phyloP scores from a whole-genome alignment of 2,113 vertebrate species.

The Siniperca knerii region DNA sequence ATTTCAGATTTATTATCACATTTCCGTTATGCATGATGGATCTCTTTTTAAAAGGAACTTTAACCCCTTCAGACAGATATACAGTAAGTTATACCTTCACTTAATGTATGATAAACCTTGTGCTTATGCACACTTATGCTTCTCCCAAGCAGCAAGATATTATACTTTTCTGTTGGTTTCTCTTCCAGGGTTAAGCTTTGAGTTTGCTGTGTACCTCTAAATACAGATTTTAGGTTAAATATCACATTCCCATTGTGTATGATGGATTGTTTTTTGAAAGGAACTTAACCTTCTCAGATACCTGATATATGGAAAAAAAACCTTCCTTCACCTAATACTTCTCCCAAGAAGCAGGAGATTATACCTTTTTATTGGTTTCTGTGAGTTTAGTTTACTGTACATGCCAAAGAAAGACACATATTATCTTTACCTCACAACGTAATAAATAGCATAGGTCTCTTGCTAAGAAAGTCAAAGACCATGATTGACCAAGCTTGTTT shows the following conservation, averaged over 20 bases:
- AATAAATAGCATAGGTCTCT: constrained; percentile 13
- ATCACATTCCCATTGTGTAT: no score
- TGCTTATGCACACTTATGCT: no score
- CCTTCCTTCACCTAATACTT: no score
- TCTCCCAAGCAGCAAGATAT: no score
- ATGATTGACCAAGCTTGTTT: not conserved
- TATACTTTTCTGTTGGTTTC: no score
- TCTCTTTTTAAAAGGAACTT: not conserved
- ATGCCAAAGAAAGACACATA: not conserved
- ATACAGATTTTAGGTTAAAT: no score
- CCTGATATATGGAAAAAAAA: not conserved
- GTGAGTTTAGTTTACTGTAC: not conserved
- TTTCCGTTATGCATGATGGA: constrained; percentile 1
- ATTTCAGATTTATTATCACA: not conserved
- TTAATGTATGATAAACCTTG: no score
- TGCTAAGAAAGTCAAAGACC: not conserved
- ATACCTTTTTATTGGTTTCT: not conserved
- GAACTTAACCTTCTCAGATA: no score
- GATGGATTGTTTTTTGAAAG: no score
- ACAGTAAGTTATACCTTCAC: no score
- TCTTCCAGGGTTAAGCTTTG: no score
- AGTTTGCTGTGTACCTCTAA: no score
- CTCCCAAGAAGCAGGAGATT: not conserved
- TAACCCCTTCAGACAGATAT: not conserved
- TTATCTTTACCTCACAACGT: not conserved